Evolutionary conservation across 2,888 invertebrate genomes (phyloP).

Genomic region (Zootermopsis nevadensis): DNA sequence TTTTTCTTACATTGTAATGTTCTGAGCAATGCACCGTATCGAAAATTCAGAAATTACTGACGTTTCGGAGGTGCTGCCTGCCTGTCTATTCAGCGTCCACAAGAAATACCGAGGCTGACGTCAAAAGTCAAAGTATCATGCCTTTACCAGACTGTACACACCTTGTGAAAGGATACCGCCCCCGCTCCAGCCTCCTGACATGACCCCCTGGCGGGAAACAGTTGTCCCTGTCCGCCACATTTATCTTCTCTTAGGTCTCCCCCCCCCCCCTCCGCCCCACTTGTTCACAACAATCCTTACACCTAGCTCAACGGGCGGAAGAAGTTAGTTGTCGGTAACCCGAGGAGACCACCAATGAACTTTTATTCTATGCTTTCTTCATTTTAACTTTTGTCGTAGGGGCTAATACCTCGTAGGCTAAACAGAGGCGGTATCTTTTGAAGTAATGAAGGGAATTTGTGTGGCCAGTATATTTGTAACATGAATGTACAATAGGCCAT

Average conservation of each 20-base stretch:
- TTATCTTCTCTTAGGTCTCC: not conserved
- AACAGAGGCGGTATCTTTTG: slow-evolving; percentile 27
- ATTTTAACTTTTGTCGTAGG: not conserved
- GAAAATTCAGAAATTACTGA: no score
- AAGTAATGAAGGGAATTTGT: slow-evolving; percentile 1
- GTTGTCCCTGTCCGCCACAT: slow-evolving; percentile 6
- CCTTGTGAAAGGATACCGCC: not conserved
- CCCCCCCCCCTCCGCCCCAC: not conserved
- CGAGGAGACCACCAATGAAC: not conserved
- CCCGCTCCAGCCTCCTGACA: not conserved
- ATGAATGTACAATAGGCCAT: slow-evolving; percentile 6
- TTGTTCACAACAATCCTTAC: slow-evolving; percentile 10
- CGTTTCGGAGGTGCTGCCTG: no score
- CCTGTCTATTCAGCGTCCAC: no score
- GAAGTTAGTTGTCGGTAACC: not conserved
- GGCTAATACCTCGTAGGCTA: slow-evolving; percentile 22
- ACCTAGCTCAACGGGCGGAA: not conserved
- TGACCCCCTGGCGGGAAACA: not conserved
- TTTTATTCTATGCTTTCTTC: not conserved
- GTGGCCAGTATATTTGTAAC: not conserved
- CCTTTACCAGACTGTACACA: not conserved
- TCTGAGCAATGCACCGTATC: no score
- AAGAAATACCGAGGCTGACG: no score
- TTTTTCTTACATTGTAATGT: no score
- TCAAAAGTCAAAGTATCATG: no score